Base-by-base conservation (phyloP, 1,140 invertebrate genomes). In the Triops longicaudatus region DNA sequence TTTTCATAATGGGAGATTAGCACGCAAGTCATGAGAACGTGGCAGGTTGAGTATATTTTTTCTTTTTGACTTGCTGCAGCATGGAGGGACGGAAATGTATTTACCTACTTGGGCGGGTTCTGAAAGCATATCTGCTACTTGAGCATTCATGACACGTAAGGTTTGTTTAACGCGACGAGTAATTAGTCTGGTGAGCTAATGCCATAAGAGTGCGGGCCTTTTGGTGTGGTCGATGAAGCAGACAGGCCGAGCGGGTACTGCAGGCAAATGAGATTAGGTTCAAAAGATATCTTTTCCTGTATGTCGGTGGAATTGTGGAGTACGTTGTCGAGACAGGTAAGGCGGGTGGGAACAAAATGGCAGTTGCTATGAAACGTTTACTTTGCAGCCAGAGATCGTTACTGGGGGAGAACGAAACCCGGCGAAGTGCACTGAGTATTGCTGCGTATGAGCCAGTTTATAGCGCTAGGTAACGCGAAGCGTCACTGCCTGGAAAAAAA, bases 81-180 rank as follows among this genome's bases (percentile, higher is more conserved):
- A 63, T 63, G 14, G 14, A n/a, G 14, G 14, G 14, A 63, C 50
- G 17, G 50, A 22, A 22, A n/a, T n/a, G 50, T 63, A 63, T 63
- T 22, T 63, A 22, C 22, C 17, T 63, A 22, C 50, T 63, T 63
- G 50, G 50, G 50, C 17, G 17, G 50, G 50, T 17, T 9, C 17
- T 63, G n/a, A n/a, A 22, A 63, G 14, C 50, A 17, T 63, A 22
- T 63, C 22, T 63, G 14, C 17, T 17, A 22, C 50, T 22, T n/a
- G 14, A 14, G 14, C 11, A 63, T 63, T 63, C 50, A 63, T 63
- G 14, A n/a, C 50, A 22, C 22, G 14, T 22, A 4, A 37, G 17
- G 50, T 63, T 63, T 63, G 22, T 63, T 63, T 63, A 63, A n/a
- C 44, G n/a, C 50, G 50, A 37, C 31, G 50, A 63, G 50, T 63